These are phyloP conservation scores for Leptopilina clavipes DNA, from an alignment of 1,140 invertebrate genomes.

Conservation along the genomic window DNA sequence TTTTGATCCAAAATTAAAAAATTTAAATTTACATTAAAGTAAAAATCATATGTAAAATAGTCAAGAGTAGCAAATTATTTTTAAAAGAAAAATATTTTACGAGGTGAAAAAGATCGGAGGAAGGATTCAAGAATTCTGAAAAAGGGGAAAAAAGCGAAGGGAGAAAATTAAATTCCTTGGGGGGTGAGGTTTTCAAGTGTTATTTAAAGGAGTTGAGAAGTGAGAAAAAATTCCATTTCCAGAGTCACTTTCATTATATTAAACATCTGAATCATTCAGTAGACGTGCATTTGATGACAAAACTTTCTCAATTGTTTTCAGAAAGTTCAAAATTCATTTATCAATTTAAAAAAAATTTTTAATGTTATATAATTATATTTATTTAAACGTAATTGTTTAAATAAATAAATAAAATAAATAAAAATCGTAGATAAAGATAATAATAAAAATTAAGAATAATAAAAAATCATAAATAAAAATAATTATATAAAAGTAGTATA, in stretches of 20 bases:
- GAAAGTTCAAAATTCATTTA: too few species aligned
- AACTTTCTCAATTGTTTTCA: too few species aligned
- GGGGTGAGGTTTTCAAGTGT: not conserved
- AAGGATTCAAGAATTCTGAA: not conserved
- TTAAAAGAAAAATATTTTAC: not conserved
- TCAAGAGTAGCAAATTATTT: not conserved
- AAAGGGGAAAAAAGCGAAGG: not conserved
- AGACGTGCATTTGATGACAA: too few species aligned
- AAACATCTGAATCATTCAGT: not conserved
- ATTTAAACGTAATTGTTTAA: too few species aligned
- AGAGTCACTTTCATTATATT: not conserved
- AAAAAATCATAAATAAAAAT: too few species aligned
- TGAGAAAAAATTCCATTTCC: not conserved
- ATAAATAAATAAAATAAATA: too few species aligned
- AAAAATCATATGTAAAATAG: not conserved
- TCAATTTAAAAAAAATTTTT: too few species aligned
- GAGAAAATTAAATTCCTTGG: not conserved
- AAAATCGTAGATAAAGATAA: too few species aligned
- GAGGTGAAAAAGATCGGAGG: not conserved
- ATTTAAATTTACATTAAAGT: not conserved
- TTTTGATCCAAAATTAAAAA: too few species aligned
- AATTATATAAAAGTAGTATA: too few species aligned
- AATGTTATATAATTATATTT: too few species aligned
- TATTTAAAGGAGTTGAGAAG: not conserved
- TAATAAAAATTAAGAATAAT: too few species aligned